Conservation (phyloP, 2,113 vertebrate species). For the Austrofundulus limnaeus region DNA sequence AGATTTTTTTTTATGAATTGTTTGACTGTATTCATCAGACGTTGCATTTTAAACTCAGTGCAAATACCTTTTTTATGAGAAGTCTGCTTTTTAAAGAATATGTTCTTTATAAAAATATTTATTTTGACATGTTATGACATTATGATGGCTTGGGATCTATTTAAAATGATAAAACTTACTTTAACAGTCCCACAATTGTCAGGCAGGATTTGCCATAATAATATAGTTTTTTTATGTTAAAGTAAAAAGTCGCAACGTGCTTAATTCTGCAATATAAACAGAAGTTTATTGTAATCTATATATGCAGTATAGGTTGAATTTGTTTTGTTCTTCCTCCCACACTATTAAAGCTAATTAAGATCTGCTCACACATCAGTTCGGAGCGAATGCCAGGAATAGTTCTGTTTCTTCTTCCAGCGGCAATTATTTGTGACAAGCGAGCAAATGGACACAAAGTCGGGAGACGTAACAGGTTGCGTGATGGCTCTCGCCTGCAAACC, state of each 20-base stretch:
- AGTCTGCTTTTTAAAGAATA: neutral
- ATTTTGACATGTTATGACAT: too few species aligned
- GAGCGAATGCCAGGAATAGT: constrained; percentile 26
- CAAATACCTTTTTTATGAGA: neutral
- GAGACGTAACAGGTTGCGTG: constrained; percentile 61
- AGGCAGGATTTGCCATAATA: neutral
- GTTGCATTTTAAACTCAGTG: constrained; percentile 5
- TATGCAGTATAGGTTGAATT: neutral
- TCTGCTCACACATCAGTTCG: constrained; percentile 23
- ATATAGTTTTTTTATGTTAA: neutral
- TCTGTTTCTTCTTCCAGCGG: constrained; percentile 23
- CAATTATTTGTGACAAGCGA: constrained; percentile 47
- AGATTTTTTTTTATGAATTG: neutral
- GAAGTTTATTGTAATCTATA: too few species aligned
- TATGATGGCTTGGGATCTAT: too few species aligned
- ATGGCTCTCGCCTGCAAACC: constrained; percentile 48
- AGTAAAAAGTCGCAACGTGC: neutral
- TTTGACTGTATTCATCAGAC: constrained; percentile 1
- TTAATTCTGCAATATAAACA: neutral
- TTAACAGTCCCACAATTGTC: neutral
- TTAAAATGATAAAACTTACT: too few species aligned
- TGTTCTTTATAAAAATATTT: neutral
- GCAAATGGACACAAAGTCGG: constrained; percentile 57
- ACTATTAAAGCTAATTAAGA: constrained; percentile 12
- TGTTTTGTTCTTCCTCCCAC: constrained; percentile 5